Conservation (phyloP, 2,113 vertebrate species). For the Protobothrops mucrosquamatus region DNA sequence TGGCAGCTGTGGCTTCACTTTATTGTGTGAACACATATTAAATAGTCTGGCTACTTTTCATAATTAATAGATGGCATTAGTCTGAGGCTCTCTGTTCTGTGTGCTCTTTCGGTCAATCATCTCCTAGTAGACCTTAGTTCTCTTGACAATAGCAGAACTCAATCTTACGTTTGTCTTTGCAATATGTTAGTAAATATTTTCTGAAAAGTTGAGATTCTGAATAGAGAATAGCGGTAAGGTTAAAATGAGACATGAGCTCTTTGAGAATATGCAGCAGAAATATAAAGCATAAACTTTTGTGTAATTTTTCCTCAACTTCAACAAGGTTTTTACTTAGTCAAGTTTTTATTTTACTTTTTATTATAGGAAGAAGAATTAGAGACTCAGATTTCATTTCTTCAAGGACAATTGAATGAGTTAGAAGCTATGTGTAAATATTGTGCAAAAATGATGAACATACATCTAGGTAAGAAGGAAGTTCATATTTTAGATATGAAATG, state of each 20-base stretch:
- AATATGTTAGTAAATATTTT: background rate
- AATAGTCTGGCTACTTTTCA: background rate
- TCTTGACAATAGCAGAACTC: background rate
- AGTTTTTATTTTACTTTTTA: slow-evolving; percentile 30
- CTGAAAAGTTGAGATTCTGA: background rate
- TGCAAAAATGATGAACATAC: slow-evolving; percentile 93
- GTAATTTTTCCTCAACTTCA: background rate
- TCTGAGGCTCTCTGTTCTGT: background rate
- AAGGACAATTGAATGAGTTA: slow-evolving; percentile 95
- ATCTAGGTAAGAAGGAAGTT: slow-evolving; percentile 84
- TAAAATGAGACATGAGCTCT: background rate
- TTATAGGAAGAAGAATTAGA: slow-evolving; percentile 93
- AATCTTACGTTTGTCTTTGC: background rate
- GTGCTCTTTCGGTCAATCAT: background rate
- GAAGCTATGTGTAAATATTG: slow-evolving; percentile 99
- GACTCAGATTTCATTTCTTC: slow-evolving; percentile 95
- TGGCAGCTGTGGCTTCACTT: background rate
- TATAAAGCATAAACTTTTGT: slow-evolving; percentile 3
- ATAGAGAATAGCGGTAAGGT: background rate
- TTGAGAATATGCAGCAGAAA: background rate
- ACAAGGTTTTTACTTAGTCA: background rate
- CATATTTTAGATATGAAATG: background rate
- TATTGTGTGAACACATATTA: background rate
- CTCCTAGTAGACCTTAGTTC: background rate
- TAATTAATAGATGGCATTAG: background rate